Conservation (phyloP, 2,888 invertebrate genomes). For the Andricus quercusramuli region DNA sequence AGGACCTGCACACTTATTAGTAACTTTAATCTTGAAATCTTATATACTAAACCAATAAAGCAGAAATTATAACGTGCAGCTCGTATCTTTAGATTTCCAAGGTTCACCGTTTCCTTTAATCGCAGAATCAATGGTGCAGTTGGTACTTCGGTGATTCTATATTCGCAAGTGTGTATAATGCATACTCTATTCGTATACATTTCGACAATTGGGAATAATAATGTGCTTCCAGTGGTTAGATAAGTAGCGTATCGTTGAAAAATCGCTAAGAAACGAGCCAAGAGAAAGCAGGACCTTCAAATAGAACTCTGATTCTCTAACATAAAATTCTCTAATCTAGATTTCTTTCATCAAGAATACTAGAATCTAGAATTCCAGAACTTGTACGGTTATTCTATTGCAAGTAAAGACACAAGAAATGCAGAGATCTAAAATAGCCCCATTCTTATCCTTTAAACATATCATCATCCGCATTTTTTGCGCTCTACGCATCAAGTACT, state of each 20-base stretch:
- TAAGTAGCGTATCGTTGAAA: slow-evolving; percentile 54
- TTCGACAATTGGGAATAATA: slow-evolving; percentile 66
- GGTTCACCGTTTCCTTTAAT: not conserved
- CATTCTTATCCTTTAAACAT: slow-evolving; percentile 11
- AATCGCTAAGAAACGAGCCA: slow-evolving; percentile 52
- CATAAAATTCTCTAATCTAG: not conserved
- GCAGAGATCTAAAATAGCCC: not conserved
- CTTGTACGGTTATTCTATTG: not conserved
- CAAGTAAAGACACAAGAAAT: not conserved
- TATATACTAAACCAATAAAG: not conserved
- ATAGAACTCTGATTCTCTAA: not conserved
- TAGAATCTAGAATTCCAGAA: not conserved
- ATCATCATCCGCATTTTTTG: slow-evolving; percentile 27
- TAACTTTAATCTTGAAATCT: not conserved
- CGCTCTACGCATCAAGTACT: slow-evolving; percentile 28
- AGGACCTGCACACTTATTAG: not conserved
- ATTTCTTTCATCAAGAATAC: not conserved
- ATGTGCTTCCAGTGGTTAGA: slow-evolving; percentile 57
- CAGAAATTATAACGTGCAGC: slow-evolving; percentile 12
- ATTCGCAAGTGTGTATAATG: not conserved
- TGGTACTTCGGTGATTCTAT: not conserved
- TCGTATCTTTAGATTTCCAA: slow-evolving; percentile 15
- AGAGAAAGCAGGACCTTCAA: slow-evolving; percentile 47
- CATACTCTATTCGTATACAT: slow-evolving; percentile 40
- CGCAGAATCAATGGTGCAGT: not conserved